These are phyloP conservation scores for Tinea trinotella DNA, from an alignment of 2,888 invertebrate genomes.

Conservation along the genomic window DNA sequence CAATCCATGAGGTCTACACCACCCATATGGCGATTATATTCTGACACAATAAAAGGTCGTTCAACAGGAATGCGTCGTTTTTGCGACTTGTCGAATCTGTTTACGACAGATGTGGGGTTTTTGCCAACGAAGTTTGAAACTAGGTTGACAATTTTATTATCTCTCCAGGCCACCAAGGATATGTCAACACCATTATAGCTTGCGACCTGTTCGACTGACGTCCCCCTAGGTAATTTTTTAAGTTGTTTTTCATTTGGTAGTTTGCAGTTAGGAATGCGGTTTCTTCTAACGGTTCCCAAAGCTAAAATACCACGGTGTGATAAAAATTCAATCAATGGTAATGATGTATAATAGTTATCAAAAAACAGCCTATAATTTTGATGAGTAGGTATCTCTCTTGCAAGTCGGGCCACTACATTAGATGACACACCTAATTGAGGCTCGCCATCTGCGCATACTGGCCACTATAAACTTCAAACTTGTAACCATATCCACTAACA, in stretches of 20 bases:
- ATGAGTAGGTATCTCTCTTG: conserved; percentile 27
- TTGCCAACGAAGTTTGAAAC: neutral
- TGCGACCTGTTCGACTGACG: conserved; percentile 27
- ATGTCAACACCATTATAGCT: neutral
- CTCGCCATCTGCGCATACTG: conserved; percentile 27
- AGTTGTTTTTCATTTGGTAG: conserved; percentile 30
- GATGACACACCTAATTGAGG: conserved; percentile 31
- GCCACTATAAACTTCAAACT: conserved; percentile 28
- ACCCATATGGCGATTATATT: conserved; percentile 26
- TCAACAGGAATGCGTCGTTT: conserved; percentile 5
- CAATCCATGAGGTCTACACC: conserved; percentile 24
- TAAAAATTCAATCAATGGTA: conserved; percentile 31
- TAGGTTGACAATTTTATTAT: neutral
- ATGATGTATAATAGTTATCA: conserved; percentile 30
- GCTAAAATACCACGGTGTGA: conserved; percentile 32
- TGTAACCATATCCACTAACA: conserved; percentile 26
- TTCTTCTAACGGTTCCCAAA: conserved; percentile 33
- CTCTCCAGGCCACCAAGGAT: neutral
- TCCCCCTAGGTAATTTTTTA: conserved; percentile 32
- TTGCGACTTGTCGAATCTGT: neutral
- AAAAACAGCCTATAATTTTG: conserved; percentile 31
- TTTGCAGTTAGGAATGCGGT: conserved; percentile 30
- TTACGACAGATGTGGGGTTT: neutral
- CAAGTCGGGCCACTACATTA: conserved; percentile 30
- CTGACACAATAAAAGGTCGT: conserved; percentile 22